Percentiles rank a stretch among this genome's conserved stretches.
These are phyloP conservation scores for Neodon shergylaensis DNA, from an alignment of 2,113 vertebrate species.

Conservation along the genomic window DNA sequence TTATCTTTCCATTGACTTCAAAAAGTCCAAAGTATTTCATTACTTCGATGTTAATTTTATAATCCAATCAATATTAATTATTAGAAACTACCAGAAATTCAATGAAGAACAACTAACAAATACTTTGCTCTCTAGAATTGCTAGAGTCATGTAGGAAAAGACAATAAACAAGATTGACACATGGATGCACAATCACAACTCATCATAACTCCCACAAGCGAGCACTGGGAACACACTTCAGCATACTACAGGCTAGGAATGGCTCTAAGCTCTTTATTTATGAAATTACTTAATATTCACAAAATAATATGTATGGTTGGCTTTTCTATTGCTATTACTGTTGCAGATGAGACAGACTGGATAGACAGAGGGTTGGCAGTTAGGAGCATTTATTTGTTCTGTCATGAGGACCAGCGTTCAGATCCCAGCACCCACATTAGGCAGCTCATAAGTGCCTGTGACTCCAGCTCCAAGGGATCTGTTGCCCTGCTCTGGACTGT, in stretches of 20 bases:
- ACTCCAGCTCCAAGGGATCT: neutral
- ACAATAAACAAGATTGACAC: neutral
- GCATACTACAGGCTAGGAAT: too few species aligned
- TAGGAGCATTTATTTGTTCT: neutral
- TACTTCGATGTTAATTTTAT: neutral
- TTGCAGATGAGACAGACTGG: neutral
- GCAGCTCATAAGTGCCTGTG: neutral
- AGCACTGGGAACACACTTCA: neutral
- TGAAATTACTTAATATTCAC: neutral
- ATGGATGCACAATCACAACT: neutral
- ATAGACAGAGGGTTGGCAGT: neutral
- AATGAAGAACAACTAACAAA: neutral
- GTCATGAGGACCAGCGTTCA: neutral
- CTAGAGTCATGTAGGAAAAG: neutral
- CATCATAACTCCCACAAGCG: neutral
- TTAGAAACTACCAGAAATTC: neutral
- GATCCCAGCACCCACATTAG: neutral
- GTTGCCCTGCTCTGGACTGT: neutral
- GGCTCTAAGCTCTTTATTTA: neutral
- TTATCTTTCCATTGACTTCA: neutral
- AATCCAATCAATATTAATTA: neutral
- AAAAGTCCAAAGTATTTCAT: neutral
- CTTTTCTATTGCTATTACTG: neutral
- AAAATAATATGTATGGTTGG: neutral
- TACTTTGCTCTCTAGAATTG: neutral